Evolutionary conservation across 1,140 invertebrate genomes (phyloP), one percentile per base, ranked within the genome.

Genomic region (Andricus grossulariae): DNA sequence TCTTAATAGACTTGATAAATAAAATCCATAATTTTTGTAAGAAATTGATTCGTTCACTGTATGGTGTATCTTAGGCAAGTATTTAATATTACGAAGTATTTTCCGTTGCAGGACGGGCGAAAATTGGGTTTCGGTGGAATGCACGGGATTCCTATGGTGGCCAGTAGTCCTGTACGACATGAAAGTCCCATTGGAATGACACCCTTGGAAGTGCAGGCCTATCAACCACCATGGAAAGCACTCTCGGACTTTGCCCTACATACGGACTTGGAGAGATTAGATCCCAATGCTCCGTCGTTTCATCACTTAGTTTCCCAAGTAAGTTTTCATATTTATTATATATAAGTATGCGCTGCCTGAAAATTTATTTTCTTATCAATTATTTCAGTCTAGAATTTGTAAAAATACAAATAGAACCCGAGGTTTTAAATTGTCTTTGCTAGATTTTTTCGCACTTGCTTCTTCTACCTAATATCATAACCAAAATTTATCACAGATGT

Each of bases 161-260:
- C 98, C 2, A 97, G 97, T 13, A 98, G 97, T 84, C 98, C 98
- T 10, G 97, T 99, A 2, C 94, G 97, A 50, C 97, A 99, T 90
- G 98, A 99, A 89, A 96, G 96, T 81, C 96, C 96, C 0, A 93
- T 96, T 57, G 96, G 96, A 51, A 94, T 97, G 89, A 95, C 96
- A 85, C 95, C 96, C 13, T 92, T 98, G 50, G 97, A 98, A 90
- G 97, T 99, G 49, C 97, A 98, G 84, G 97, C 96, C 76, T 99
- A 99, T 93, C 98, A 99, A 92, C 97, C 98, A 54, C 98, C 97
- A 13, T 99, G 98, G 98, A 99, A 99, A 92, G 97, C 97, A 55
- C 94, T 99, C 18, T 96, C 96, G 49, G 98, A 99, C 88, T 99
- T 98, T 92, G 98, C 97, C 73, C 94, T 98, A 80, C 97, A 98